Evolutionary conservation across 2,113 vertebrate species (phyloP).

Genomic region (Chroicocephalus ridibundus): DNA sequence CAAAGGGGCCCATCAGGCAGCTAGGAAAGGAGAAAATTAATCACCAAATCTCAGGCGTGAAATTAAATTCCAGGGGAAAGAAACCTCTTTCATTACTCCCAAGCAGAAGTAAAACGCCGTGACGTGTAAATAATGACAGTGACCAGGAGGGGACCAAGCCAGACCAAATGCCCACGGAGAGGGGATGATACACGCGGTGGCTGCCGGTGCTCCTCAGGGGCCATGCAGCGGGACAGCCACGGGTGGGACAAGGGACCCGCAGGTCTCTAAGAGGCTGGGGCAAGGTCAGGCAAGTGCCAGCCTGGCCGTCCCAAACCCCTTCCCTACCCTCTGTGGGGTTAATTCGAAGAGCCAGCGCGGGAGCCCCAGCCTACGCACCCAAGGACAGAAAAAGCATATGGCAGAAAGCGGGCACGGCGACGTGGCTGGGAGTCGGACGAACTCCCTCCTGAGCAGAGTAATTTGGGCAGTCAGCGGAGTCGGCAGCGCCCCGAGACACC

Average conservation of each 20-base stretch:
- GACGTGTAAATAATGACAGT: slow-evolving; percentile 25
- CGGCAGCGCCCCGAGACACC: not conserved
- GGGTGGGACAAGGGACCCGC: not conserved
- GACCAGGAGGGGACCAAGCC: not conserved
- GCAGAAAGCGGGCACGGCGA: not conserved
- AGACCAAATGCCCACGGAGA: fast-evolving
- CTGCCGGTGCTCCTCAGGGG: fast-evolving
- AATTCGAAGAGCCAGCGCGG: fast-evolving
- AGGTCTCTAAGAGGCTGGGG: not conserved
- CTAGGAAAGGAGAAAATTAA: slow-evolving; percentile 70
- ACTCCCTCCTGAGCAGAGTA: slow-evolving; percentile 14
- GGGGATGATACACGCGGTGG: fast-evolving
- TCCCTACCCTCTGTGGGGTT: not conserved
- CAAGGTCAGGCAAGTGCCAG: not conserved
- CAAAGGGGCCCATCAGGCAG: slow-evolving; percentile 47
- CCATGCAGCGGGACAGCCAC: fast-evolving
- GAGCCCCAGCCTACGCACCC: not conserved
- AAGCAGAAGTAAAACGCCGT: slow-evolving; percentile 56
- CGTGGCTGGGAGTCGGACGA: not conserved
- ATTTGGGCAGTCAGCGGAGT: slow-evolving; percentile 10
- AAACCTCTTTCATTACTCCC: slow-evolving; percentile 67
- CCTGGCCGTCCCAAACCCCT: fast-evolving
- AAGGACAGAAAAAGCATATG: not conserved
- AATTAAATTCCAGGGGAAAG: slow-evolving; percentile 77
- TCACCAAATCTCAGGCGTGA: slow-evolving; percentile 76